Conservation (phyloP, 2,888 invertebrate genomes). For the Protonemura montana region DNA sequence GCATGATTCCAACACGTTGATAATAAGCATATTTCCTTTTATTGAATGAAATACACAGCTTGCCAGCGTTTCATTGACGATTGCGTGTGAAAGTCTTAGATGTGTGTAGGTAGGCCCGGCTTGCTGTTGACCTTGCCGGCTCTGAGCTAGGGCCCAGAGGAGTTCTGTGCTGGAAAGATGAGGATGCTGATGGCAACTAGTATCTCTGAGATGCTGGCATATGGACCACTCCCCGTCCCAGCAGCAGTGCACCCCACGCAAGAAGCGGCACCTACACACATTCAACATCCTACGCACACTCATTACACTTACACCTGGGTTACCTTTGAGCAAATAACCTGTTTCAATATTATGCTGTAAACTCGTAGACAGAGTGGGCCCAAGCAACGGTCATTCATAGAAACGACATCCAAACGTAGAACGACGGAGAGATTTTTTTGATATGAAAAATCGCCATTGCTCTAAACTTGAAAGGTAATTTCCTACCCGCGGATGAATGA, state of each 20-base stretch:
- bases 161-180: conserved; percentile 14
- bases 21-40: conserved; percentile 9
- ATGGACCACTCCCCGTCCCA: conserved; percentile 21
- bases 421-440: conserved; percentile 17
- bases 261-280: conserved; percentile 5
- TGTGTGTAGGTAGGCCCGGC: conserved; percentile 22
- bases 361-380: conserved; percentile 30
- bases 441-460: neutral
- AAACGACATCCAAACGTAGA: conserved; percentile 18
- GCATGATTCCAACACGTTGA: conserved; percentile 5
- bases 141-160: conserved; percentile 12
- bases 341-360: conserved; percentile 4
- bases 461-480: neutral
- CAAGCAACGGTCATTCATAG: conserved; percentile 22
- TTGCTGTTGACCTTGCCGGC: conserved; percentile 23
- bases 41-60: conserved; percentile 29
- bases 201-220: neutral
- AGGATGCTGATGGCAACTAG: conserved; percentile 27
- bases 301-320: conserved; percentile 31
- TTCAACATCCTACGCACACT: conserved; percentile 17
- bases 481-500: neutral
- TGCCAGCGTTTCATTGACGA: conserved; percentile 15
- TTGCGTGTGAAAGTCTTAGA: neutral
- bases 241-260: conserved; percentile 26
- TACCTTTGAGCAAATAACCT: conserved; percentile 8